Base-by-base conservation (phyloP, 2,113 vertebrate species). In the Asarcornis scutulata region DNA sequence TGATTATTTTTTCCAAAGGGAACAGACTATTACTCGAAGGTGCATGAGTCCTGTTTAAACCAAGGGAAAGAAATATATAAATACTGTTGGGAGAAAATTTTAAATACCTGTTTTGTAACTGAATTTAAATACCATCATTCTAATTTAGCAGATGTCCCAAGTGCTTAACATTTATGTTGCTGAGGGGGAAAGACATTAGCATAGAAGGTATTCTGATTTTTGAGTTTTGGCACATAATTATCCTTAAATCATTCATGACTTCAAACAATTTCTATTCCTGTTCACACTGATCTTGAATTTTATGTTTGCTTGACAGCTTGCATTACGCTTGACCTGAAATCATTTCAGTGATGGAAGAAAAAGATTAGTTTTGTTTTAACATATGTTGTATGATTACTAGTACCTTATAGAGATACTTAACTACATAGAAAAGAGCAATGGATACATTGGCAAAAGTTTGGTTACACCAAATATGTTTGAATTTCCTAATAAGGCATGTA, bases 201-300 rank as follows among this genome's bases (percentile, higher is more conserved):
- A 73, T 55, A 36, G 67, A 44, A 80, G 42, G 58, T 31, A 58
- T 31, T 32, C 8, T 60, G 81, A 32, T 73, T 85, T 95, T 59
- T 73, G 63, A 72, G 29, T 27, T 96, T 91, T 97, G 89, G 89
- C 52, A 96, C 71, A 72, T 82, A 91, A 69, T 80, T 94, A 46
- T 72, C 64, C 83, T 53, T 95, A 94, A 95, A 90, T 68, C 17
- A 79, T 73, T 60, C 36, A 50, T 59, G 81, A 88, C 71, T 15
- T 80, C 25, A 89, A 79, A 96, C n/a, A 93, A 83, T 87, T 94
- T 78, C 40, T 69, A 79, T 58, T 69, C 46, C 38, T 86, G 64
- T 79, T 95, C 88, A 91, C 42, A 40, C 6, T 75, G 50, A 73
- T 32, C 6, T 18, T 87, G 77, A 58, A 14, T 52, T 78, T 83